Conservation (phyloP, 2,113 vertebrate species). For the Oryzias celebensis region DNA sequence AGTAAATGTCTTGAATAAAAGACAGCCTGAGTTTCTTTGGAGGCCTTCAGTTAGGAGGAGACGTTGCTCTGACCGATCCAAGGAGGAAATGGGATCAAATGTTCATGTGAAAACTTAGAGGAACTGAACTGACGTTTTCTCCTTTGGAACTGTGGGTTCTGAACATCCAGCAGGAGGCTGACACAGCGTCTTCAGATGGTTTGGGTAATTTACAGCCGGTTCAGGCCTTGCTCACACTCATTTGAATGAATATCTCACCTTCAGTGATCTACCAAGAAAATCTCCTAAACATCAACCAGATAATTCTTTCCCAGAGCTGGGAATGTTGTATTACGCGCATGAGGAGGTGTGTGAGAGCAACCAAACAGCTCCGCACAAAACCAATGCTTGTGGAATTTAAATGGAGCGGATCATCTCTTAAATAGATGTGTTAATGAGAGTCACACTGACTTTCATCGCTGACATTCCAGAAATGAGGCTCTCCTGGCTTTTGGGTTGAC, state of each 20-base stretch:
- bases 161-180: neutral
- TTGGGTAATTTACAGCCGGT: slow-evolving; percentile 24
- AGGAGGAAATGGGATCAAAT: too few species aligned
- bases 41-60: too few species aligned
- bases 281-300: slow-evolving; percentile 19
- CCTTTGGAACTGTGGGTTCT: neutral
- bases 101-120: too few species aligned
- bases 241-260: neutral
- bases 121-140: too few species aligned
- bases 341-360: neutral
- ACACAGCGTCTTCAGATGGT: neutral
- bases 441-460: neutral
- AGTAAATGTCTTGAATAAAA: too few species aligned
- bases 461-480: neutral
- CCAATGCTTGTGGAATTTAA: neutral
- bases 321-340: slow-evolving; percentile 22
- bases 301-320: slow-evolving; percentile 7
- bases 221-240: neutral
- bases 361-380: neutral
- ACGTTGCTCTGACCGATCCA: too few species aligned
- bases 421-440: slow-evolving; percentile 7
- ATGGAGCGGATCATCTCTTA: neutral
- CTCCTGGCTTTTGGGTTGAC: neutral
- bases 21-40: too few species aligned
- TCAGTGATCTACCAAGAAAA: slow-evolving; percentile 13